phyloP scores from a whole-genome alignment of 2,113 vertebrate species.

The Toxotes jaculatrix region DNA sequence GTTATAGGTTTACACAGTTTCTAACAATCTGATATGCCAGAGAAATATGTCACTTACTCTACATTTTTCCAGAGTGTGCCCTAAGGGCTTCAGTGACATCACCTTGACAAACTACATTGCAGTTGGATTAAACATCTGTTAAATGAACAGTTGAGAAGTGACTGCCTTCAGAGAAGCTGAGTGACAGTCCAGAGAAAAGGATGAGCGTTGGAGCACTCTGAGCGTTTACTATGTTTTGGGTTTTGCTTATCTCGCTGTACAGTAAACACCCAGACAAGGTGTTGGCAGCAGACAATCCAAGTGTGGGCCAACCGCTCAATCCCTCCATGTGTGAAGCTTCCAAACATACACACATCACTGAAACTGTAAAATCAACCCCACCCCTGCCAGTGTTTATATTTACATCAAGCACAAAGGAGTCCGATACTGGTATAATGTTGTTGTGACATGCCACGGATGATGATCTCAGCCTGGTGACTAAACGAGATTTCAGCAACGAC shows the following conservation, averaged over 20 bases:
- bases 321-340: slow-evolving; percentile 17
- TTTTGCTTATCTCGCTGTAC: slow-evolving; percentile 69
- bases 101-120: neutral
- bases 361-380: slow-evolving; percentile 18
- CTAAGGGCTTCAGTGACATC: neutral
- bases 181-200: slow-evolving; percentile 41
- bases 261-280: slow-evolving; percentile 65
- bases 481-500: slow-evolving; percentile 42
- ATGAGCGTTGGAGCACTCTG: slow-evolving; percentile 26
- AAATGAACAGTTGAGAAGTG: neutral
- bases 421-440: slow-evolving; percentile 44
- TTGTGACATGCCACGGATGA: slow-evolving; percentile 37
- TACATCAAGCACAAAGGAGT: slow-evolving; percentile 56
- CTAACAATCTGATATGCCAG: neutral
- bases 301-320: slow-evolving; percentile 58
- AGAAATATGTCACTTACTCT: neutral
- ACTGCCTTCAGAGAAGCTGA: slow-evolving; percentile 14
- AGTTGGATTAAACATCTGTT: neutral
- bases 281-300: slow-evolving; percentile 64
- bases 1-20: neutral
- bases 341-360: slow-evolving; percentile 57
- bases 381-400: slow-evolving; percentile 66
- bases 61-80: neutral
- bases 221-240: slow-evolving; percentile 62
- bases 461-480: slow-evolving; percentile 36